Evolutionary conservation across 2,797 vertebrate species (phyloP).

Genomic region (Paramormyrops hopkinsi): DNA sequence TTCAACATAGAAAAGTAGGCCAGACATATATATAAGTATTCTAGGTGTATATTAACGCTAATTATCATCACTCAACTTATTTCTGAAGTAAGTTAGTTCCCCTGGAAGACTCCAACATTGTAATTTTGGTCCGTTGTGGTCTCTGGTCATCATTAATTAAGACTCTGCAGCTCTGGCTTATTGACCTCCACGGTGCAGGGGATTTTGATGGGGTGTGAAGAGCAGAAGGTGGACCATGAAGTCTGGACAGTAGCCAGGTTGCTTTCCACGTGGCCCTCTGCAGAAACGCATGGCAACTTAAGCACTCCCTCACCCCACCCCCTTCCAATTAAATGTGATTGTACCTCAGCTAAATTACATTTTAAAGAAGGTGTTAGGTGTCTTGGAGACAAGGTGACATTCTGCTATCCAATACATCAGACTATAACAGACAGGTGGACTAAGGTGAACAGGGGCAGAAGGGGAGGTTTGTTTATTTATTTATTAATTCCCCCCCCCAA

Average conservation of each 20-base stretch:
- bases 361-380: constrained; percentile 66
- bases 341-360: constrained; percentile 74
- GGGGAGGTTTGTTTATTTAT: constrained; percentile 47
- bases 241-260: constrained; percentile 64
- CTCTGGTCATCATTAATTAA: constrained; percentile 75
- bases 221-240: constrained; percentile 54
- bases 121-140: constrained; percentile 53
- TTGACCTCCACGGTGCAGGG: constrained; percentile 66
- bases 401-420: constrained; percentile 70
- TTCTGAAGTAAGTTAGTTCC: background rate
- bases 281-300: constrained; percentile 73
- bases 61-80: background rate
- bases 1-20: background rate
- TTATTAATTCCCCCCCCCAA: constrained; percentile 27
- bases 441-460: constrained; percentile 46
- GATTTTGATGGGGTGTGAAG: constrained; percentile 70
- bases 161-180: constrained; percentile 65
- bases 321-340: constrained; percentile 78
- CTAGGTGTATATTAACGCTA: background rate
- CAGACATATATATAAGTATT: background rate
- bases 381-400: constrained; percentile 76
- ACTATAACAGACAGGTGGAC: constrained; percentile 68
- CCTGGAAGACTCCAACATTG: constrained; percentile 40
- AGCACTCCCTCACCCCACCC: constrained; percentile 50
- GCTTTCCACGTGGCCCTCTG: constrained; percentile 60